These are phyloP conservation scores for Phyllopteryx taeniolatus DNA, from an alignment of 2,113 vertebrate genomes.

Conservation along the genomic window DNA sequence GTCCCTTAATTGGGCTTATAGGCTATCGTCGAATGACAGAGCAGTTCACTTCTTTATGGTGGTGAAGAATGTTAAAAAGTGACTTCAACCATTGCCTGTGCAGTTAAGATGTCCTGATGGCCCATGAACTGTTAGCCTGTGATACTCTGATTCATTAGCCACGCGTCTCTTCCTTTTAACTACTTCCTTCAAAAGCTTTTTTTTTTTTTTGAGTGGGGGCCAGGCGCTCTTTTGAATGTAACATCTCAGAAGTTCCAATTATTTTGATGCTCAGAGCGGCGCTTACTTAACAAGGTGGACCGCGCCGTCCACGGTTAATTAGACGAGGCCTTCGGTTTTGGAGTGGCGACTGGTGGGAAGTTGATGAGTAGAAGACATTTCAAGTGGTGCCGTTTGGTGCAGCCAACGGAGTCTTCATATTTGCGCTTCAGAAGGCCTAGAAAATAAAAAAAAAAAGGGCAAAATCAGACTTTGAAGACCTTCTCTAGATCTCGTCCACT, in stretches of 20 bases:
- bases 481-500: not conserved
- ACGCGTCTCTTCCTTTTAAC: slow-evolving; percentile 56
- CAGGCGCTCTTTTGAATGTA: slow-evolving; percentile 58
- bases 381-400: not conserved
- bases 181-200: slow-evolving; percentile 52
- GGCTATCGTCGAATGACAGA: no score
- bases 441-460: not conserved
- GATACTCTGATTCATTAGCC: slow-evolving; percentile 64
- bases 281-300: slow-evolving; percentile 68
- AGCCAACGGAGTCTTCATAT: not conserved
- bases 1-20: no score
- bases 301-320: slow-evolving; percentile 54
- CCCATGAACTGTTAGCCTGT: slow-evolving; percentile 26
- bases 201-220: slow-evolving; percentile 23
- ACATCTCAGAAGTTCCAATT: slow-evolving; percentile 64
- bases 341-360: slow-evolving; percentile 16
- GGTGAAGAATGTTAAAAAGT: not conserved
- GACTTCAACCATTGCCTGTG: not conserved
- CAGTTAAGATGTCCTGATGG: no score
- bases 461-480: not conserved
- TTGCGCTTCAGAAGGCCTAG: not conserved
- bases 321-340: slow-evolving; percentile 21
- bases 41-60: no score
- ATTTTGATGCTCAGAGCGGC: slow-evolving; percentile 69
- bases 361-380: not conserved